A percentile compares a stretch with the other conserved stretches of the same genome.
Conservation (phyloP, 2,113 vertebrate genomes). For the Menidia beryllina region DNA sequence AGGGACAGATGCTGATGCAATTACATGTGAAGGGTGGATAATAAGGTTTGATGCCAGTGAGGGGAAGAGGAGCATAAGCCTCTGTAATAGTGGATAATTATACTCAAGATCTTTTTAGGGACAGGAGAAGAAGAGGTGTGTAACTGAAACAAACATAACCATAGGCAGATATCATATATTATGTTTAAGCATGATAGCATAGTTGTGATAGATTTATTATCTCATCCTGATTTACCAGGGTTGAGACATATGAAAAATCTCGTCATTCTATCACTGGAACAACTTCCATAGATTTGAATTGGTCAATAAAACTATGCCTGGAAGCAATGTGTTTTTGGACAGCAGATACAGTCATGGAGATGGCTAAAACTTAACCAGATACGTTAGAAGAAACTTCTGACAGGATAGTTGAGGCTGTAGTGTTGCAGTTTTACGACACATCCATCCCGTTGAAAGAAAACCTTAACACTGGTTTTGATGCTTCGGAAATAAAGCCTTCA, state of each 20-base stretch:
- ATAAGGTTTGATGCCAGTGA: constrained; percentile 55
- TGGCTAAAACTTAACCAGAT: neutral
- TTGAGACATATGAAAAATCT: neutral
- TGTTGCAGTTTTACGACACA: no score
- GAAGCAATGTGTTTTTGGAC: no score
- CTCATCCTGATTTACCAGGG: neutral
- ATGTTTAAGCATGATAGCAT: neutral
- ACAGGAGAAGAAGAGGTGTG: neutral
- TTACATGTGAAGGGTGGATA: constrained; percentile 55
- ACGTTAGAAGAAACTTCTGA: neutral
- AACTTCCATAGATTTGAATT: neutral
- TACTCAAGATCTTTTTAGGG: constrained; percentile 20
- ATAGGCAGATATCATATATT: neutral
- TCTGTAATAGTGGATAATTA: constrained; percentile 53
- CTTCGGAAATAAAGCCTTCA: neutral
- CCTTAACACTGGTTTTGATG: neutral
- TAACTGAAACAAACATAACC: neutral
- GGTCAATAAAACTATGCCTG: constrained; percentile 4
- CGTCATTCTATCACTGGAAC: neutral
- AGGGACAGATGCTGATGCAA: constrained; percentile 58
- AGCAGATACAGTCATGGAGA: neutral
- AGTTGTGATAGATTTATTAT: neutral
- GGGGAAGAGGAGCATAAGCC: constrained; percentile 28
- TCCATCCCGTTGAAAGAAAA: neutral
- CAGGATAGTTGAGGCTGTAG: constrained; percentile 2